Base-by-base conservation (phyloP, 2,797 vertebrate species). In the Falco rusticolus region DNA sequence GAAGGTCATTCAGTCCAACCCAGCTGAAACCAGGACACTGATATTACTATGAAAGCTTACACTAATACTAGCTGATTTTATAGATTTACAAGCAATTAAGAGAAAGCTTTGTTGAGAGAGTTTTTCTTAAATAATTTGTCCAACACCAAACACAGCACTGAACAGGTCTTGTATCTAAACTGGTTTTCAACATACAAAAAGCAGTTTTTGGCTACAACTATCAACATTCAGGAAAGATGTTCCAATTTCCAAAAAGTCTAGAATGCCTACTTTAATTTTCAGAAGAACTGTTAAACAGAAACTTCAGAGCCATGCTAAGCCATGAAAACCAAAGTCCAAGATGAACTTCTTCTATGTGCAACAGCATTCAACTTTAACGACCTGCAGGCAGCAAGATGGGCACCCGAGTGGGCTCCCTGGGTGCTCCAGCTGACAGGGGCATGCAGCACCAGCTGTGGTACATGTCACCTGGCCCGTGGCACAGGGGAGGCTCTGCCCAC, bases 321-420 rank as follows among this genome's bases (percentile, higher is more conserved):
- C 16, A 9, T 11, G 28, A 33, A 37, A 60, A 34, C 10, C 47
- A 2, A 43, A 76, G 60, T 19, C 26, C 21, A 37, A 37, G 65
- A 19, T 0, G 0, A 65, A 37, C 13, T 6, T 16, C 28, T 48
- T 37, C 39, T 8, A 0, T 5, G 43, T 17, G 43, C 19, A 37
- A 63, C 43, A 31, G 45, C 0, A 3, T 12, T 41, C 21, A 18
- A 31, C 45, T 43, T 37, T 5, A 31, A 11, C 0, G 1, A 76
- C 7, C 20, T 0, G 1, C 1, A 3, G 50, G 41, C 5, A 3
- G 57, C 5, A 33, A 50, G 37, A 37, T 0, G 0, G 54, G 57
- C 17, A 71, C 28, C 24, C 4, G 2, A 4, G 72, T 1, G 0
- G 14, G 8, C 25, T 43, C 16, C 50, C 50, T 5, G 20, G 59